Conservation (phyloP, 1,140 invertebrate genomes). For the Ooceraea biroi region DNA sequence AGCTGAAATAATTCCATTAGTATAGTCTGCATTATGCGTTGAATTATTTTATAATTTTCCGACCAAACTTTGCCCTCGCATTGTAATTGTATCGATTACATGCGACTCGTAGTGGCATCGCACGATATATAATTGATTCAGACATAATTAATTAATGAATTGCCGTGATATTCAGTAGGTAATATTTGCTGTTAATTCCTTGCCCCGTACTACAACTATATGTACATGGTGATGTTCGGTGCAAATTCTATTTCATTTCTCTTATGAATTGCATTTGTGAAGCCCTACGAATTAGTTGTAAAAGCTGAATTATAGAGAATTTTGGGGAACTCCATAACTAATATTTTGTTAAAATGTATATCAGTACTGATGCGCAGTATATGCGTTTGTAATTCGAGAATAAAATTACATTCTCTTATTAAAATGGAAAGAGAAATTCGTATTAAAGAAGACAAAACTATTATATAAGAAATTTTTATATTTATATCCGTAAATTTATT, state of each 20-base stretch:
- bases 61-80: slow-evolving; percentile 30
- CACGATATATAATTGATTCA: slow-evolving; percentile 53
- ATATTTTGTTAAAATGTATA: slow-evolving; percentile 5
- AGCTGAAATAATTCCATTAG: slow-evolving; percentile 14
- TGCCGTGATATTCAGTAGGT: background rate
- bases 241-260: slow-evolving; percentile 20
- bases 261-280: slow-evolving; percentile 9
- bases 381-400: background rate
- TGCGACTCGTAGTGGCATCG: slow-evolving; percentile 12
- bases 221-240: slow-evolving; percentile 15
- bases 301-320: slow-evolving; percentile 4
- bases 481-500: background rate
- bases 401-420: background rate
- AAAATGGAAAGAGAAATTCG: background rate
- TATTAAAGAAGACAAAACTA: background rate
- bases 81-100: slow-evolving; percentile 40
- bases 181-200: slow-evolving; percentile 47
- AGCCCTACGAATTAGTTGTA: slow-evolving; percentile 15
- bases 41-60: background rate
- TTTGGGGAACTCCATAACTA: background rate
- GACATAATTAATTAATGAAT: slow-evolving; percentile 53
- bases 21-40: background rate
- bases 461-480: background rate
- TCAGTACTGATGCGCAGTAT: background rate
- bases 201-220: slow-evolving; percentile 11